Evolutionary conservation across 2,888 invertebrate genomes (phyloP), one percentile per base, ranked within the genome.

Genomic region (Pseudococcus longispinus): DNA sequence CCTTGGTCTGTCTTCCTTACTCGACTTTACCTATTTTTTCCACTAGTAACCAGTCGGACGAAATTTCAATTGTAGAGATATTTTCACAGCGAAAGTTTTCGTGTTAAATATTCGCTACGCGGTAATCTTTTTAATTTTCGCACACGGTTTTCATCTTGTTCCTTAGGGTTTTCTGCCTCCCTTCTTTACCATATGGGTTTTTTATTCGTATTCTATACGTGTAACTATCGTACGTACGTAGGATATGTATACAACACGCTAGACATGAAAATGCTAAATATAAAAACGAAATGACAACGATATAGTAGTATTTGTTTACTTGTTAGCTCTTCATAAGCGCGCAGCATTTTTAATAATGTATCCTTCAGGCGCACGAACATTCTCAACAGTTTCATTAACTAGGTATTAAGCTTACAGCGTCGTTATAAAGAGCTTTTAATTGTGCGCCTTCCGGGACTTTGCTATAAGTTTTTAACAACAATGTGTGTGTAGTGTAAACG

Each of bases 361-460:
- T 70, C 70, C 70, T 70, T 70, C 70, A 29, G 70, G 70, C 70
- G 15, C 23, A 26, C 70, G 26, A 70, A 70, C 26, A 26, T 70
- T 70, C 29, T 70, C 70, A 70, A 26, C 70, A 26, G 70, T 70
- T 70, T 70, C 70, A 70, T 70, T 70, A 70, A 70, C 23, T 29
- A 70, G 70, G 70, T 70, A 70, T 70, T 23, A 29, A 23, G 26
- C 70, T 29, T 26, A 29, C 15, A 29, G 70, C 13, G 70, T 70
- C 29, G 20, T 70, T 70, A 70, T 26, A 26, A 70, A 70, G 26
- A 70, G 70, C 26, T 70, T 70, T 70, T 70, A 70, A 70, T 70
- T 70, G 70, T 9, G 26, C 70, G 15, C 26, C 70, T 70, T 70
- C 11, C 26, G 70, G 70, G 70, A 70, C 15, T 26, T 70, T 23